Conservation (phyloP, 2,888 invertebrate genomes). For the Pterostichus niger region DNA sequence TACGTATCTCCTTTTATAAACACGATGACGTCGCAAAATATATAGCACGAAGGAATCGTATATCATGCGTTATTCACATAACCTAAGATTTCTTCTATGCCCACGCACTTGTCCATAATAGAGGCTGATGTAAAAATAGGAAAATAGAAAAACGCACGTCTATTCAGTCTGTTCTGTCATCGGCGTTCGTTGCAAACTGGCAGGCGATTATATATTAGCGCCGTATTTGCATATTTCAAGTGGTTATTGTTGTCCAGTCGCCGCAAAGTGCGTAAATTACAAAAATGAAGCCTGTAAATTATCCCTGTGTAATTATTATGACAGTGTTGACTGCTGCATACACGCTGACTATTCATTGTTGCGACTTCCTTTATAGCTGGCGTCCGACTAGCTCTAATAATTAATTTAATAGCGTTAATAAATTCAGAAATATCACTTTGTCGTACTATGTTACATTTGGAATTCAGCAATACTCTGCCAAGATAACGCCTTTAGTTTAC, state of each 20-base stretch:
- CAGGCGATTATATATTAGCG: conserved; percentile 37
- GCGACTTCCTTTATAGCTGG: conserved; percentile 32
- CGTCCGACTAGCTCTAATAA: conserved; percentile 42
- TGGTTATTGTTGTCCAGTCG: conserved; percentile 37
- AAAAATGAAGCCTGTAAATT: conserved; percentile 56
- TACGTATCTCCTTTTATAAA: conserved; percentile 45
- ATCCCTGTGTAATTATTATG: conserved; percentile 58
- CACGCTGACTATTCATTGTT: conserved; percentile 41
- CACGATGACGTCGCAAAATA: conserved; percentile 46
- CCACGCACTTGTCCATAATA: conserved; percentile 23
- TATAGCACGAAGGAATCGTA: conserved; percentile 51
- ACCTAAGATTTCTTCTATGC: conserved; percentile 17
- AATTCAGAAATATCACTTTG: conserved; percentile 52
- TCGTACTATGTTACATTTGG: conserved; percentile 33
- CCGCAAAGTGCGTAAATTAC: conserved; percentile 46
- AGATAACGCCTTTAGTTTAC: no score
- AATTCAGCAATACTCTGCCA: neutral
- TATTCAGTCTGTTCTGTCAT: conserved; percentile 12
- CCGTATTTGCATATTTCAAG: conserved; percentile 45
- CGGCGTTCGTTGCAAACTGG: neutral
- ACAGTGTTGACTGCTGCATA: conserved; percentile 57
- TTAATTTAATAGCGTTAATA: conserved; percentile 55
- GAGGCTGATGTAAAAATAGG: conserved; percentile 6
- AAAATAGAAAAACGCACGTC: conserved; percentile 4
- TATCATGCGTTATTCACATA: conserved; percentile 41